Percentiles rank a stretch among this genome's conserved stretches.
Evolutionary conservation across 2,113 vertebrate species (phyloP).

Genomic region (Sinocyclocheilus anshuiensis): DNA sequence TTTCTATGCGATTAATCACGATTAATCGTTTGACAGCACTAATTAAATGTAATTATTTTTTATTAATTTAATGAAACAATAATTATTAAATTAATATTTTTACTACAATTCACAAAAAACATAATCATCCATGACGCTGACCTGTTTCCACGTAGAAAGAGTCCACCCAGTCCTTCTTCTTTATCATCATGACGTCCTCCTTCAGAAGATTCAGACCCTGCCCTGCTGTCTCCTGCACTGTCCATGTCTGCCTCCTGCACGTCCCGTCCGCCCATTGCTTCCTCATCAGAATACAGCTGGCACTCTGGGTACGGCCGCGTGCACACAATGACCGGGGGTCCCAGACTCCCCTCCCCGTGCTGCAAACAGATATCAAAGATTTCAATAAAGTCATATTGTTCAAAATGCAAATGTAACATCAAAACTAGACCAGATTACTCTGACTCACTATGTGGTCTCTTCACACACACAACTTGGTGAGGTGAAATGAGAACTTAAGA

Average conservation of each 20-base stretch:
- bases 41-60: background rate
- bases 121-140: slow-evolving; percentile 64
- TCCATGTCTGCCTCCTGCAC: slow-evolving; percentile 86
- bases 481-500: background rate
- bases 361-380: slow-evolving; percentile 56
- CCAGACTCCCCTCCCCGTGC: slow-evolving; percentile 77
- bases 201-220: slow-evolving; percentile 72
- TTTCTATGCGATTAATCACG: no score
- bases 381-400: background rate
- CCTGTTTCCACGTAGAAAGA: slow-evolving; percentile 80
- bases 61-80: background rate
- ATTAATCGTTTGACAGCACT: no score
- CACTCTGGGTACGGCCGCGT: slow-evolving; percentile 76
- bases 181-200: slow-evolving; percentile 71
- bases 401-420: background rate
- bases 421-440: background rate
- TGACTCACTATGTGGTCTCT: slow-evolving; percentile 8
- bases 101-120: background rate
- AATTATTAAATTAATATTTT: background rate
- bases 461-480: background rate
- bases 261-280: slow-evolving; percentile 67
- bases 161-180: slow-evolving; percentile 64
- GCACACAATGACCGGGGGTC: slow-evolving; percentile 76
- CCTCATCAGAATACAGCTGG: slow-evolving; percentile 73
- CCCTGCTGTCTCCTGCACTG: slow-evolving; percentile 80